Conservation (phyloP, 2,113 vertebrate species). For the Tetrax tetrax region DNA sequence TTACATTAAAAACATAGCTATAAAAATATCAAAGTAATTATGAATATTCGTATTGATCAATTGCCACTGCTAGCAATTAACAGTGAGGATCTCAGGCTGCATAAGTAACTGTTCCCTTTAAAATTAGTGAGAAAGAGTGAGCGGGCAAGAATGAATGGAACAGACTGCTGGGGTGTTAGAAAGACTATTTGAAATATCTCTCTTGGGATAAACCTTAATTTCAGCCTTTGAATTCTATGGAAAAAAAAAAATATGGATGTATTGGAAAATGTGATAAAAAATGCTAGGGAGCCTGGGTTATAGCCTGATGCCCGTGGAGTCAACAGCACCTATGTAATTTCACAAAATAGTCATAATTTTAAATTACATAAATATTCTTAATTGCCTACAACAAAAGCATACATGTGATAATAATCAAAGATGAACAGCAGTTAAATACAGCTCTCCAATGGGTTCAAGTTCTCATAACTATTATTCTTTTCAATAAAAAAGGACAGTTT, state of each 20-base stretch:
- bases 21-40: not conserved
- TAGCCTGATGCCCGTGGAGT: not conserved
- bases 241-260: not conserved
- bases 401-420: not conserved
- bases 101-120: not conserved
- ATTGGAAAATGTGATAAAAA: not conserved
- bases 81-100: not conserved
- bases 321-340: not conserved
- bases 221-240: not conserved
- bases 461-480: not conserved
- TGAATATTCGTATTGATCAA: not conserved
- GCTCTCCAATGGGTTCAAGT: not conserved
- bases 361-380: not conserved
- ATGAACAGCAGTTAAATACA: not conserved
- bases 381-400: not conserved
- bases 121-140: not conserved
- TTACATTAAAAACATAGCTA: not conserved
- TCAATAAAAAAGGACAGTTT: rapidly evolving
- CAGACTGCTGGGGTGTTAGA: not conserved
- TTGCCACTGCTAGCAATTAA: not conserved
- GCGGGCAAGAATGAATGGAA: rapidly evolving
- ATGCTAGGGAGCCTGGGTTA: not conserved
- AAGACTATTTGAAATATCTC: not conserved
- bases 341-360: not conserved
- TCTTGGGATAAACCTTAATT: not conserved